Base-by-base conservation (phyloP, 2,797 vertebrate genomes). In the Carduelis carduelis region DNA sequence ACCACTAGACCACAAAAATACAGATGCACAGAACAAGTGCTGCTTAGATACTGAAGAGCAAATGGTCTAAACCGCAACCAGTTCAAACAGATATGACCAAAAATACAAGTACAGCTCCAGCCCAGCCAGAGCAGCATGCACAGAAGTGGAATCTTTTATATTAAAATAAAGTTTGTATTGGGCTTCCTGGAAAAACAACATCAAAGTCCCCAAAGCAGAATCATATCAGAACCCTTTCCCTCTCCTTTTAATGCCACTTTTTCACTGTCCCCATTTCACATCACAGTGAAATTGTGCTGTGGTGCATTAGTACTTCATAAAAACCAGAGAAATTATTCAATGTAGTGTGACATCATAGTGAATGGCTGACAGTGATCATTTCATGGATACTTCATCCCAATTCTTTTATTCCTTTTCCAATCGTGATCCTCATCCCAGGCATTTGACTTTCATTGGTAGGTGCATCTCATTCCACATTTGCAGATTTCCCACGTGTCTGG, bases 61-160 rank as follows among this genome's bases (percentile, higher is more conserved):
- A 44, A 66, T 1, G 3, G 64, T 83, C 81, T 81, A n/a, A 94
- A 89, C 55, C 17, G 75, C 72, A 91, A 79, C 44, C n/a, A 24
- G 63, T 61, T 46, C 71, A 57, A 60, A 93, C 24, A 57, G 68
- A 50, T 53, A 75, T n/a, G 66, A 84, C 34, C 57, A 71, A 90
- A 75, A 83, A 74, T 3, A 32, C 23, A 66, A 27, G 8, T 13
- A 66, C 71, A 94, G 86, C 82, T 92, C 92, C 82, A 95, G 92
- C 95, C 93, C 95, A 94, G 93, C 89, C 90, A 93, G 89, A 96
- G 81, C 76, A 37, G 41, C 5, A 2, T 71, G 59, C 60, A 74
- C 80, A 26, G 16, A 95, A 87, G 56, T 14, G 18, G 66, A 79
- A 55, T 82, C 70, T 76, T 92, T 63, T 28, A 72, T 47, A 80